Evolutionary conservation across 2,888 invertebrate genomes (phyloP).

Genomic region (Epirrita christyi): DNA sequence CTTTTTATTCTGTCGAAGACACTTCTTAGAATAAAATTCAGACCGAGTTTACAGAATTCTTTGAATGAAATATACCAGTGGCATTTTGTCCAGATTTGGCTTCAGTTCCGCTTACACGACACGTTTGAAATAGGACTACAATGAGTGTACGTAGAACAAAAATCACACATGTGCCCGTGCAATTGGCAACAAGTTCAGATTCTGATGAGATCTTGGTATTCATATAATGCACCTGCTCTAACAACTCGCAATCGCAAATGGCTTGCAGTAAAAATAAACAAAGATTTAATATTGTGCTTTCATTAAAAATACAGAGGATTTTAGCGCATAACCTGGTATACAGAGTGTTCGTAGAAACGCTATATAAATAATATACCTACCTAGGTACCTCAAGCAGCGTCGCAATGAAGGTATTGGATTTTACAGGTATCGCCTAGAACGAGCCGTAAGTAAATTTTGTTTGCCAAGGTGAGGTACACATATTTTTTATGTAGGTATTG

Average conservation of each 20-base stretch:
- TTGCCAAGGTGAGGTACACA: constrained; percentile 46
- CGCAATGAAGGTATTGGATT: constrained; percentile 45
- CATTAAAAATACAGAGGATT: constrained; percentile 8
- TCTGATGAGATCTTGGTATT: constrained; percentile 65
- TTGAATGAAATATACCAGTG: neutral
- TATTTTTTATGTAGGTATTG: constrained; percentile 56
- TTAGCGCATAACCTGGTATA: constrained; percentile 5
- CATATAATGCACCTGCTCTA: constrained; percentile 54
- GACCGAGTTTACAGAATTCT: neutral
- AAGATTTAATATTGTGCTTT: constrained; percentile 9
- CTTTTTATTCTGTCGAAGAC: neutral
- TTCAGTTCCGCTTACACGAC: constrained; percentile 67
- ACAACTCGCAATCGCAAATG: constrained; percentile 15
- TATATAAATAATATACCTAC: neutral
- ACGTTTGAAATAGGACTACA: constrained; percentile 66
- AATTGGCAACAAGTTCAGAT: constrained; percentile 59
- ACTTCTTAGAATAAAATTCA: neutral
- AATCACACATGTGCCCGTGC: constrained; percentile 71
- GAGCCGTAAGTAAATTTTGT: constrained; percentile 56
- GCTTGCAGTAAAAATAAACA: constrained; percentile 14
- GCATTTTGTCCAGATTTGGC: constrained; percentile 33
- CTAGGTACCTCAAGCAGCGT: constrained; percentile 20
- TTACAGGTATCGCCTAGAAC: constrained; percentile 43
- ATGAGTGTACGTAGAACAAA: constrained; percentile 57
- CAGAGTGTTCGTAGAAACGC: constrained; percentile 2